Percentiles rank a stretch among this genome's conserved stretches.
Conservation (phyloP, 2,797 vertebrate genomes). For the Moxostoma hubbsi region DNA sequence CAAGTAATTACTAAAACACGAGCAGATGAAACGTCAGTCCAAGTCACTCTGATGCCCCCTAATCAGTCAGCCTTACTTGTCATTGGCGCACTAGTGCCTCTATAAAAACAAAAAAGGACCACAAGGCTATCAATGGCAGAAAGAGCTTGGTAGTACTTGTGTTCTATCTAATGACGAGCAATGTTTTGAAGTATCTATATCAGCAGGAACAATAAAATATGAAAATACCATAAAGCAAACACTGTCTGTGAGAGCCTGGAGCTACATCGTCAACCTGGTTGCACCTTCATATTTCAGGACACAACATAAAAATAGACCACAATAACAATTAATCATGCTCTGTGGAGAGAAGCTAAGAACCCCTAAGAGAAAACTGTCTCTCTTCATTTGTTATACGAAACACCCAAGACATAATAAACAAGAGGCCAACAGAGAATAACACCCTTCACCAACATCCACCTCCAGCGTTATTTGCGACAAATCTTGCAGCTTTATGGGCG, state of each 20-base stretch:
- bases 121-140: background rate
- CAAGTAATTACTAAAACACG: conserved; percentile 74
- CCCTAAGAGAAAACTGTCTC: conserved; percentile 52
- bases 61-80: conserved; percentile 26
- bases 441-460: conserved; percentile 1
- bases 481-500: no score
- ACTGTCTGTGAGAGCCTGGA: conserved; percentile 29
- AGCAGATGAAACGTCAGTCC: conserved; percentile 73
- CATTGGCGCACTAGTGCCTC: background rate
- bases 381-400: conserved; percentile 55
- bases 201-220: conserved; percentile 46
- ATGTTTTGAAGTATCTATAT: conserved; percentile 48
- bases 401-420: conserved; percentile 53
- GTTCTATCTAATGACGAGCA: conserved; percentile 31
- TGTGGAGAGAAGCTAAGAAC: conserved; percentile 45
- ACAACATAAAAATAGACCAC: conserved; percentile 51
- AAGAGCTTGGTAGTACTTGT: conserved; percentile 6
- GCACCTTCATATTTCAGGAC: conserved; percentile 48
- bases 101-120: conserved; percentile 23
- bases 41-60: conserved; percentile 57
- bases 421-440: conserved; percentile 46
- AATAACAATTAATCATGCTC: conserved; percentile 62
- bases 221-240: conserved; percentile 54
- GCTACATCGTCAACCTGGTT: conserved; percentile 42
- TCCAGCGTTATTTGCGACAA: conserved; percentile 4